Evolutionary conservation across 2,888 invertebrate species (phyloP), one percentile per base, ranked within the genome.

Genomic region (Gibbula magus): DNA sequence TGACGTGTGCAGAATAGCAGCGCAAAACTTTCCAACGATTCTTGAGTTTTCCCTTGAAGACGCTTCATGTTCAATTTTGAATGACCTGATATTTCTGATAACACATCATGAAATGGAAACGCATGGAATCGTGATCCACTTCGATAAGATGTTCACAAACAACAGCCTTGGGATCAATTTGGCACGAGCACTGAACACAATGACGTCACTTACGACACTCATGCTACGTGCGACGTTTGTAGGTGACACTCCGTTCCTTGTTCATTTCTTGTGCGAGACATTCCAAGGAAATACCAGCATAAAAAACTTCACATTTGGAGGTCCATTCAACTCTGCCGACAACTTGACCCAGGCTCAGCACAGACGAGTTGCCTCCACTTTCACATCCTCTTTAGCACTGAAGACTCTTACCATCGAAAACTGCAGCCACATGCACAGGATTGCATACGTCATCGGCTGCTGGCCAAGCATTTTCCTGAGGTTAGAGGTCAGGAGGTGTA

Each of bases 251-350:
- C 53, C 82, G 0, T 83, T 84, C 53, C 75, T 84, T 45, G 84
- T 84, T 25, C 78, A 79, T 13, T 83, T 85, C 25, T 39, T 85
- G 18, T 85, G 85, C 54, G 82, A 79, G 39, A 80, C 80, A 39
- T 84, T 85, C 51, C 82, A 83, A n/a, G 78, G 54, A n/a, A 82
- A 83, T 54, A 20, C 22, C 1, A 79, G 79, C 39, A 75, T 82
- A 13, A 79, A 81, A 52, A 81, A 77, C 35, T 67, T 85, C 20
- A 79, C 82, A 13, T 39, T 85, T 25, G 82, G 83, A 20, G 85
- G 84, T 0, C 85, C 85, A 0, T 81, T 85, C 76, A 85, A 85
- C 76, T 80, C 83, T 16, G 85, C 82, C 0, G 82, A 85, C 76
- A 85, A 85, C 61, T 77, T 84, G 32, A 79, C 84, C 13, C 76